These are phyloP conservation scores for Leptogaster cylindrica DNA, from an alignment of 2,888 invertebrate genomes.

Conservation along the genomic window DNA sequence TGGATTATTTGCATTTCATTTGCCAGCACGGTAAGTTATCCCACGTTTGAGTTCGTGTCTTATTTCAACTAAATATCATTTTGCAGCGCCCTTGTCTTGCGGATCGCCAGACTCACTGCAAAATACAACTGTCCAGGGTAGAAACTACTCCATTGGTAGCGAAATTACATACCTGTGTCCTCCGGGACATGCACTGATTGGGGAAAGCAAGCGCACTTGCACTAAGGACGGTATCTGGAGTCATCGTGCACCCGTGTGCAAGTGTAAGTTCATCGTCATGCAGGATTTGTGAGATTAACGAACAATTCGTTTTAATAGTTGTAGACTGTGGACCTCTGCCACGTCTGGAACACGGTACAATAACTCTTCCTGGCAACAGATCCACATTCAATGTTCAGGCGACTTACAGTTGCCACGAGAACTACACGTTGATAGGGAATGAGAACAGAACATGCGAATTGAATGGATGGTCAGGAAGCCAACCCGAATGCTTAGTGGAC, in stretches of 20 bases:
- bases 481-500: conserved; percentile 82
- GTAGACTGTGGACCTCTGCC: conserved; percentile 79
- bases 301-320: conserved; percentile 64
- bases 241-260: conserved; percentile 79
- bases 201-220: conserved; percentile 73
- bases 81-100: conserved; percentile 83
- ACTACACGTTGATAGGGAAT: conserved; percentile 83
- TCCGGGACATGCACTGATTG: conserved; percentile 79
- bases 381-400: conserved; percentile 82
- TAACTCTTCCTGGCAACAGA: conserved; percentile 70
- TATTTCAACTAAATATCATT: conserved; percentile 41
- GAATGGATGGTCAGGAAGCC: conserved; percentile 79
- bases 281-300: background rate
- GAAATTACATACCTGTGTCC: conserved; percentile 79
- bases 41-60: background rate
- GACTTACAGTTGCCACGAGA: conserved; percentile 79
- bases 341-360: conserved; percentile 74
- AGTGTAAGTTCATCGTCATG: conserved; percentile 74
- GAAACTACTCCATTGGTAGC: conserved; percentile 72
- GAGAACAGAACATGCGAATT: conserved; percentile 75
- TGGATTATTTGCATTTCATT: conserved; percentile 92
- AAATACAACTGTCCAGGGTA: conserved; percentile 81
- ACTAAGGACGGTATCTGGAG: conserved; percentile 82
- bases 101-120: conserved; percentile 86
- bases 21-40: conserved; percentile 79